These are phyloP conservation scores for Dromas ardeola DNA, from an alignment of 2,113 vertebrate species.

Conservation along the genomic window DNA sequence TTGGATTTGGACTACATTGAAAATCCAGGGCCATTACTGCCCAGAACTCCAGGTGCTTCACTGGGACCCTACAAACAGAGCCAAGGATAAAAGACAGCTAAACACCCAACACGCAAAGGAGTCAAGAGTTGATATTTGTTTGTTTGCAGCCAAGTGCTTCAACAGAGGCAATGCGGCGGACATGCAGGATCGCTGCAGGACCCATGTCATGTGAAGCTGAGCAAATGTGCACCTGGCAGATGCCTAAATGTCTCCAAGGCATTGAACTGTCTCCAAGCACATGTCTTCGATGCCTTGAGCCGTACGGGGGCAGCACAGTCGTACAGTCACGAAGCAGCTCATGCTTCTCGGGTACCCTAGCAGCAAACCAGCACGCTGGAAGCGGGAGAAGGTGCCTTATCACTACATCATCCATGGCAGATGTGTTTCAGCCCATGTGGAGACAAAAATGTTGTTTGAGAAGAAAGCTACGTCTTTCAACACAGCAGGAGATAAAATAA, in stretches of 20 bases:
- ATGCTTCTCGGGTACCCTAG: accelerated
- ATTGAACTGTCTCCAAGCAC: too few species aligned
- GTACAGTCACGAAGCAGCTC: neutral
- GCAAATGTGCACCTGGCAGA: neutral
- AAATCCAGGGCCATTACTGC: neutral
- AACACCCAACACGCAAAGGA: neutral
- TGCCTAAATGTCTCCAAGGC: accelerated
- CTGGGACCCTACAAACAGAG: neutral
- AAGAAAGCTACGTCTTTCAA: conserved; percentile 30
- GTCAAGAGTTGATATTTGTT: neutral
- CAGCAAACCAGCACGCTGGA: neutral
- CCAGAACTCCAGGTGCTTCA: neutral
- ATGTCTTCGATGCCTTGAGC: neutral
- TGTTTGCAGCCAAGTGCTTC: neutral
- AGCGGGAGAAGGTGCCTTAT: neutral
- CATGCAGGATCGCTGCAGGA: neutral
- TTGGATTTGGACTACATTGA: neutral
- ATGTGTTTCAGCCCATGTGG: neutral
- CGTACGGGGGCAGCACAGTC: neutral
- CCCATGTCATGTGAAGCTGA: neutral
- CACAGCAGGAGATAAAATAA: conserved; percentile 27
- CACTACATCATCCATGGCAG: neutral
- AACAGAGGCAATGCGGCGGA: neutral
- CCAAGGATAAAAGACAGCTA: neutral
- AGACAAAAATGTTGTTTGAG: neutral